These are phyloP conservation scores for Stomatorhinus walkeri DNA, from an alignment of 2,797 vertebrate species.

Conservation along the genomic window DNA sequence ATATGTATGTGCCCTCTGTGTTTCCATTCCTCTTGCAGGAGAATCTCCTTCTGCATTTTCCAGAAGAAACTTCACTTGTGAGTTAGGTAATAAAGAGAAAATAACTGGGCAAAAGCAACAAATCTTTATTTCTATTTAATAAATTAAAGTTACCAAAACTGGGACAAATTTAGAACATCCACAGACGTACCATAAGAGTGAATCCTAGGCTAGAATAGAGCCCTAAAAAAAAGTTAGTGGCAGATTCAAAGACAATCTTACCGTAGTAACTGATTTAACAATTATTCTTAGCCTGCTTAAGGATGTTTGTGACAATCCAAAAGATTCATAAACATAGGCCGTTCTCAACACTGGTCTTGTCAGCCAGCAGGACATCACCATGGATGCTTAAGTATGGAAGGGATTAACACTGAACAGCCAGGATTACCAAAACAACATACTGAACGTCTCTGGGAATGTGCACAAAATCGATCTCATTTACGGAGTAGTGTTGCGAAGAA, in stretches of 20 bases:
- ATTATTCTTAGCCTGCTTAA: background rate
- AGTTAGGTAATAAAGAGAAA: background rate
- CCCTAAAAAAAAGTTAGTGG: background rate
- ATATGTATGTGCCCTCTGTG: background rate
- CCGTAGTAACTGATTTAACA: background rate
- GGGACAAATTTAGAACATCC: conserved; percentile 19
- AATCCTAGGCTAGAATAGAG: conserved; percentile 14
- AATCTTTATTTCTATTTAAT: conserved; percentile 40
- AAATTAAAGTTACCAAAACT: conserved; percentile 67
- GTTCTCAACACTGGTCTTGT: background rate
- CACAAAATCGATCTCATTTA: background rate
- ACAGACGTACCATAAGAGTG: conserved; percentile 44
- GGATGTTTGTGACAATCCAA: background rate
- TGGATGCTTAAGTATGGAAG: background rate
- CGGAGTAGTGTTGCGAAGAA: background rate
- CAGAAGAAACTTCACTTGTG: background rate
- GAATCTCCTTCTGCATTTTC: background rate
- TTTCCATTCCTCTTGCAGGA: background rate
- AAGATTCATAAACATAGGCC: background rate
- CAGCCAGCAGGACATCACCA: background rate
- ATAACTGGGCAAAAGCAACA: background rate
- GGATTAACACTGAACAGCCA: background rate
- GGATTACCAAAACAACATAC: background rate
- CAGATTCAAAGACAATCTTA: background rate
- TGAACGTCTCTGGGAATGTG: background rate